These are phyloP conservation scores for Diarsia brunnea DNA, from an alignment of 2,888 invertebrate species.

Conservation along the genomic window DNA sequence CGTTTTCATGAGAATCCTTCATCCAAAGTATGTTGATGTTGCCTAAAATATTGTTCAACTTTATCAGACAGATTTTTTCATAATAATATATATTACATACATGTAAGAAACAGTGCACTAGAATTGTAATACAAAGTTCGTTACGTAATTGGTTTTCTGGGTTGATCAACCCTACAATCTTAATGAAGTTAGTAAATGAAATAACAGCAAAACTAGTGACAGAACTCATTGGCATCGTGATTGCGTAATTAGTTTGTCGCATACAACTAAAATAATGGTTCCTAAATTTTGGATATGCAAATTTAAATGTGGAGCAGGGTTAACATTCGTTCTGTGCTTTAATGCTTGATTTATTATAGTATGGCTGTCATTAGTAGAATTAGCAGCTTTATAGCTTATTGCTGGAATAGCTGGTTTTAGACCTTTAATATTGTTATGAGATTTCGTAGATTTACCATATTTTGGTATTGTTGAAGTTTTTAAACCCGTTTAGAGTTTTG, in stretches of 20 bases:
- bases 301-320: slow-evolving; percentile 2
- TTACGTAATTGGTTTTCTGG: neutral
- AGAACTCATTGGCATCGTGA: neutral
- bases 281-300: slow-evolving; percentile 6
- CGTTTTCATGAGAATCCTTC: too few species aligned
- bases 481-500: too few species aligned
- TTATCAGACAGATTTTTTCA: too few species aligned
- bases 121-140: too few species aligned
- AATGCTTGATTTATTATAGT: slow-evolving; percentile 17
- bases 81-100: too few species aligned
- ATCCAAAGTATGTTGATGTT: too few species aligned
- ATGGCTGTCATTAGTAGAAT: neutral
- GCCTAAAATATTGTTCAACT: too few species aligned
- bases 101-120: too few species aligned
- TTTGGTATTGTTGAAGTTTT: too few species aligned
- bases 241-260: neutral
- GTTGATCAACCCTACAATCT: neutral
- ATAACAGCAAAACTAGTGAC: slow-evolving; percentile 2
- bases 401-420: neutral
- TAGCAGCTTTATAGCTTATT: neutral
- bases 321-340: neutral
- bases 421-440: neutral
- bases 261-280: slow-evolving; percentile 7
- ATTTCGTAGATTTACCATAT: neutral
- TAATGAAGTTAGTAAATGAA: slow-evolving; percentile 5